Evolutionary conservation across 2,113 vertebrate species (phyloP).

Genomic region (Grammomys surdaster): DNA sequence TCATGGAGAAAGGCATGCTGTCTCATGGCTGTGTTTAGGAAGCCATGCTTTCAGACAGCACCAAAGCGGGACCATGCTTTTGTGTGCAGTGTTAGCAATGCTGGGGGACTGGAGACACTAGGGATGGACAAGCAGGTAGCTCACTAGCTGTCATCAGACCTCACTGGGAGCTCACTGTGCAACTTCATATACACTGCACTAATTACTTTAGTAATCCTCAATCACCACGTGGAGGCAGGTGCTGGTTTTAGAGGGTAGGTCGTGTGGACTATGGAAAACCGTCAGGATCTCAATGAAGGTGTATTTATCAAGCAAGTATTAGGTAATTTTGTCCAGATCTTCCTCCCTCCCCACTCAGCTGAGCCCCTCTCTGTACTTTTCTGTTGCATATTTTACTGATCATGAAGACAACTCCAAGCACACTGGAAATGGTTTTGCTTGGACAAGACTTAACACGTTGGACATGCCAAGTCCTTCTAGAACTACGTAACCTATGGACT

Average conservation of each 20-base stretch:
- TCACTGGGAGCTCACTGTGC: not conserved
- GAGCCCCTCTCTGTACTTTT: not conserved
- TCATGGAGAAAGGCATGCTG: not conserved
- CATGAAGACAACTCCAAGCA: not conserved
- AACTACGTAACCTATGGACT: not conserved
- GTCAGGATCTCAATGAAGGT: not conserved
- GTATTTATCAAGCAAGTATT: not conserved
- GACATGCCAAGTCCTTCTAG: not conserved
- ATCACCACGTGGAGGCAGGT: not conserved
- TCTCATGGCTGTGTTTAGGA: not conserved
- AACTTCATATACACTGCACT: not conserved
- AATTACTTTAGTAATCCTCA: not conserved
- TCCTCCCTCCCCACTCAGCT: not conserved
- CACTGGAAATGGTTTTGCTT: not conserved
- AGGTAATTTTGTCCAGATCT: not conserved
- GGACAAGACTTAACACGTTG: not conserved
- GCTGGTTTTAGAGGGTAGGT: not conserved
- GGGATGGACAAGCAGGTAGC: not conserved
- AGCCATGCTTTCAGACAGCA: not conserved
- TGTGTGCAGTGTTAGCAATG: not conserved
- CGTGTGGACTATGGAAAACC: not conserved
- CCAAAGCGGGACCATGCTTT: not conserved
- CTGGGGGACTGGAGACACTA: not conserved
- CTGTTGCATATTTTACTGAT: not conserved
- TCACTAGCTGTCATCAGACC: not conserved